Evolutionary conservation across 2,113 vertebrate species (phyloP), one percentile per base, ranked within the genome.

Genomic region (Bagarius yarrelli): DNA sequence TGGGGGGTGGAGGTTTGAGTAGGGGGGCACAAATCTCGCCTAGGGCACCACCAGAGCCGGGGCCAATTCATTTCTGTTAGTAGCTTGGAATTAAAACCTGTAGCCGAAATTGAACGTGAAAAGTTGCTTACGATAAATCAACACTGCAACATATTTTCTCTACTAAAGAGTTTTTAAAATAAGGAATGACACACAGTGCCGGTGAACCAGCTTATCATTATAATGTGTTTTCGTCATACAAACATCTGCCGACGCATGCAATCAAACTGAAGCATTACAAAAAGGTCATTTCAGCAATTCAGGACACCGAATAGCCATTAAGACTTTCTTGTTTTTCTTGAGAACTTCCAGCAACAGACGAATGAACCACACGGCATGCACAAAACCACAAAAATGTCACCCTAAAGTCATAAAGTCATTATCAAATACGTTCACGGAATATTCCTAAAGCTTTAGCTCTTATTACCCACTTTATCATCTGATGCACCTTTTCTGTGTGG

Each of bases 301-400:
- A 71, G 52, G 47, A 72, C 52, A 23, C 36, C 69, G 55, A 57
- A 2, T 34, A 59, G 56, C 13, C 40, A 66, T 55, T 70, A 36
- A 60, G 6, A 81, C 50, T 73, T 56, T 44, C 63, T 66, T 13
- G 21, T n/a, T 60, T 50, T 73, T 72, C 69, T 53, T 72, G 4
- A 5, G 52, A 53, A 72, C 47, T 32, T 53, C 73, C 75, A 36
- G 9, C 25, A n/a, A 74, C 61, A 66, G 53, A 32, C 32, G 72
- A 75, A 70, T 72, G 56, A 34, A 76, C 59, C 56, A 79, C 56
- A 76, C n/a, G n/a, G 80, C 81, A 85, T 85, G 84, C 81, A 85
- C 74, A 76, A 82, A 72, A 79, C 34, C 66, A 82, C 59, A 19
- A 81, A n/a, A 9, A 27, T 76, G 44, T 69, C 59, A 55, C 55